Evolutionary conservation across 2,113 vertebrate species (phyloP), one percentile per base, ranked within the genome.

Genomic region (Hipposideros armiger): DNA sequence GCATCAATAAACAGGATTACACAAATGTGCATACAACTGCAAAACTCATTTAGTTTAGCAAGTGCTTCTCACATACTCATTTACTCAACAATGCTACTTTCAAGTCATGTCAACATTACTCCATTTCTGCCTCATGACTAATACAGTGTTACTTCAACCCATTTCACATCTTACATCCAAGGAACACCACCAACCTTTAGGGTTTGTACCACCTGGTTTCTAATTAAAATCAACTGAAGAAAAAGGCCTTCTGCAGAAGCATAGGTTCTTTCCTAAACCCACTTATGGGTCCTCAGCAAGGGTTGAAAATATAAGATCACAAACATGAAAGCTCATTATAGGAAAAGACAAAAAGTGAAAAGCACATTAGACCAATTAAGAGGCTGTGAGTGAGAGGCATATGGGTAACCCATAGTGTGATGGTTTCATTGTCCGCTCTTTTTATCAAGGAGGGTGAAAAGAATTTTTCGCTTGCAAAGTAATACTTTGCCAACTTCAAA

Each of bases 51-150:
- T 98, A 98, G 97, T 98, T 98, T 98, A 98, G 97, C 98, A 98
- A 98, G 97, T 98, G 95, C 95, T 98, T 98, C 98, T 98, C 98
- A 98, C 98, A 85, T 98, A 97, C 97, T 98, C 97, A 86, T 98
- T 98, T 97, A 94, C 98, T 96, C 98, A 98, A 98, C 98, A 98
- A 98, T 95, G 98, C 98, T 98, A 97, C 98, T 98, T 98, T 97
- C 97, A 94, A 98, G 97, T 98, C 98, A 96, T 66, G 97, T 98
- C 98, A 98, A 98, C 98, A 98, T 98, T 96, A 96, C 98, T 98
- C 97, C 87, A 91, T 97, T 95, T 94, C 98, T 36, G 96, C 97
- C 98, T 98, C 98, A 98, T 98, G 98, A 98, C 98, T 98, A 98
- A 98, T 98, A 98, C 98, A 98, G 98, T 98, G 98, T 98, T 98